phyloP scores from a whole-genome alignment of 1,140 invertebrate species.

The Saxidomus purpurata region DNA sequence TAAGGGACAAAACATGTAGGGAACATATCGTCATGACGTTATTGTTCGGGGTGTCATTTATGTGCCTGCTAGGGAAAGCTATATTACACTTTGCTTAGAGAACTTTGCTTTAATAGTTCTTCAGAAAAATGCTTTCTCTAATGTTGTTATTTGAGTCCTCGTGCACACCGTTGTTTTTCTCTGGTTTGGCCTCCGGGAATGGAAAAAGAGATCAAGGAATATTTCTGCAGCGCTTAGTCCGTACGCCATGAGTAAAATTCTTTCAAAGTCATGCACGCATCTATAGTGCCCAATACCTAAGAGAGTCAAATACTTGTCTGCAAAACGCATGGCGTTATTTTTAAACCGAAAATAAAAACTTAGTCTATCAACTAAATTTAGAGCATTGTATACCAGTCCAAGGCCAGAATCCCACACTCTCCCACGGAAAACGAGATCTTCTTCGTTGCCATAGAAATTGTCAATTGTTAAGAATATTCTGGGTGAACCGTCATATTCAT shows the following conservation, averaged over 20 bases:
- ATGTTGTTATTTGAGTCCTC: conserved; percentile 47
- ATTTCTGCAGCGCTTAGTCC: conserved; percentile 54
- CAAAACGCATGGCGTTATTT: conserved; percentile 56
- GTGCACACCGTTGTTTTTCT: not conserved
- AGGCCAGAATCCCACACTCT: conserved; percentile 63
- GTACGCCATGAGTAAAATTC: conserved; percentile 51
- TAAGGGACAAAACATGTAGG: no score
- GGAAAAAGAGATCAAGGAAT: conserved; percentile 45
- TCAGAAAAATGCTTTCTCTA: conserved; percentile 48
- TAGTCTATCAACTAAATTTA: conserved; percentile 62
- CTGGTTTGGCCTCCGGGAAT: not conserved
- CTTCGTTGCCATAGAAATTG: conserved; percentile 32
- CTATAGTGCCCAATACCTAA: conserved; percentile 53
- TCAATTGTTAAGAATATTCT: conserved; percentile 51
- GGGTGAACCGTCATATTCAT: conserved; percentile 54
- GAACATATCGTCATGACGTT: no score
- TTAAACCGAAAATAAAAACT: conserved; percentile 57
- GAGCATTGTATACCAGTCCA: conserved; percentile 53
- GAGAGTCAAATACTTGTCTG: conserved; percentile 54
- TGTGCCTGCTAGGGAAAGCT: no score
- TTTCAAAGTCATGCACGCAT: conserved; percentile 56
- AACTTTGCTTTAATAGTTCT: no score
- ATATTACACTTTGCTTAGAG: no score
- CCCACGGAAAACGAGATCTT: conserved; percentile 55
- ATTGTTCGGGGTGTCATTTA: no score